Base-by-base conservation (phyloP, 37 sponge, comb jelly and placozoan species). In the Crambe crambe region DNA sequence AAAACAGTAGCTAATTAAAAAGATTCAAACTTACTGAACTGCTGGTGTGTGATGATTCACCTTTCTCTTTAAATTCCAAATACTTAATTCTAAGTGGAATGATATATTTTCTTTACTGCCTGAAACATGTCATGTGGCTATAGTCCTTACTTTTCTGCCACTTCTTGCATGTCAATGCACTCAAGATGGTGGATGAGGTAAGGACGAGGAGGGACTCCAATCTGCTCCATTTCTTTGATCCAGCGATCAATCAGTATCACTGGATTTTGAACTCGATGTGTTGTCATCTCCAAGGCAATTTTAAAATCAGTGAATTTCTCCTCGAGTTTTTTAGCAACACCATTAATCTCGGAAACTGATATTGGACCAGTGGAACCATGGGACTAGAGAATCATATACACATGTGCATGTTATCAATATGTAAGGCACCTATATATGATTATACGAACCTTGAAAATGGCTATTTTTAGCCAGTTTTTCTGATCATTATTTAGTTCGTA, bases 171-270 rank as follows among this genome's bases (percentile, higher is more conserved):
- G 42, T 39, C 65, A 4, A 77, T 61, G 41, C 43, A 64, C 38
- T 22, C 63, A 1, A 77, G 65, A 25, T 77, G 44, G 44, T 77
- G 77, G 17, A 77, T 42, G 37, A 77, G 58, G 65, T 38, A 60
- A 43, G 77, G 35, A 23, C 44, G 63, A 64, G 41, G 22, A 25
- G 58, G 43, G 0, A 77, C 10, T 0, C 31, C 44, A 25, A 56
- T 4, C 10, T 42, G 0, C 44, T 40, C 27, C 64, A 63, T 42
- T n/a, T 77, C 77, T n/a, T 23, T 1, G 3, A 22, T 22, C 63
- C 65, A 77, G 12, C 63, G 29, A 27, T 23, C 12, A 40, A 77
- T 37, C 9, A 63, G 26, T 37, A 30, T 0, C 56, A 23, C 42
- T 5, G 36, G 27, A 54, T 51, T 31, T 42, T 43, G 6, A 42